Conservation (phyloP, 2,888 invertebrate genomes). For the Sesia apiformis region DNA sequence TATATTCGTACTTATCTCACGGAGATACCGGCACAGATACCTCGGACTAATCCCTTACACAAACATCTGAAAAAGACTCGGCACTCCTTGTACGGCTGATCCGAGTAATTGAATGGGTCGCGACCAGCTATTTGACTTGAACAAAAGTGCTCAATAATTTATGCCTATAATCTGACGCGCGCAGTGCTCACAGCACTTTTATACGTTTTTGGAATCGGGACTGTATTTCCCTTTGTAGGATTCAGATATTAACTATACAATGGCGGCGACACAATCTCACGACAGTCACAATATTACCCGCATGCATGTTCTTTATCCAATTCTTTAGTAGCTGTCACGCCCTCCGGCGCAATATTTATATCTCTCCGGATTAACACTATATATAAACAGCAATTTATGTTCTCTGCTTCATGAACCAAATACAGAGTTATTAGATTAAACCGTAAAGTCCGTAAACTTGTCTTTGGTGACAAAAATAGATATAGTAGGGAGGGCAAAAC, state of each 20-base stretch:
- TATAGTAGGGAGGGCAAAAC: conserved; percentile 32
- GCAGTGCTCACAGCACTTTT: conserved; percentile 41
- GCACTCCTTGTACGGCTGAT: conserved; percentile 64
- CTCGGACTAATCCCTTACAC: conserved; percentile 69
- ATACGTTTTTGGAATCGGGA: conserved; percentile 54
- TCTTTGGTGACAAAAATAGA: conserved; percentile 40
- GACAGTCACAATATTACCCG: conserved; percentile 63
- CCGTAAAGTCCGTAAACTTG: conserved; percentile 36
- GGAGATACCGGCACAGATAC: conserved; percentile 73
- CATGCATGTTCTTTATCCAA: conserved; percentile 39
- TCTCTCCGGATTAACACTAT: conserved; percentile 33
- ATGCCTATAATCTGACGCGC: conserved; percentile 71
- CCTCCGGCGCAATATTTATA: conserved; percentile 32
- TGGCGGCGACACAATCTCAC: conserved; percentile 30
- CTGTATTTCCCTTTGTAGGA: conserved; percentile 50
- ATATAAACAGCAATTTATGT: conserved; percentile 28
- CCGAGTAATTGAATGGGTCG: conserved; percentile 65
- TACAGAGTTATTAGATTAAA: conserved; percentile 31
- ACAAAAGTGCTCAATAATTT: conserved; percentile 73
- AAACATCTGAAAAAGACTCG: conserved; percentile 71
- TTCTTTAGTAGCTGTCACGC: conserved; percentile 46
- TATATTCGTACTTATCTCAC: conserved; percentile 74
- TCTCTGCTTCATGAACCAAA: conserved; percentile 20
- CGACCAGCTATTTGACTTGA: conserved; percentile 59
- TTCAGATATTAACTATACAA: conserved; percentile 57